Conservation (phyloP, 1,140 invertebrate species). For the Heterodera carotae region DNA sequence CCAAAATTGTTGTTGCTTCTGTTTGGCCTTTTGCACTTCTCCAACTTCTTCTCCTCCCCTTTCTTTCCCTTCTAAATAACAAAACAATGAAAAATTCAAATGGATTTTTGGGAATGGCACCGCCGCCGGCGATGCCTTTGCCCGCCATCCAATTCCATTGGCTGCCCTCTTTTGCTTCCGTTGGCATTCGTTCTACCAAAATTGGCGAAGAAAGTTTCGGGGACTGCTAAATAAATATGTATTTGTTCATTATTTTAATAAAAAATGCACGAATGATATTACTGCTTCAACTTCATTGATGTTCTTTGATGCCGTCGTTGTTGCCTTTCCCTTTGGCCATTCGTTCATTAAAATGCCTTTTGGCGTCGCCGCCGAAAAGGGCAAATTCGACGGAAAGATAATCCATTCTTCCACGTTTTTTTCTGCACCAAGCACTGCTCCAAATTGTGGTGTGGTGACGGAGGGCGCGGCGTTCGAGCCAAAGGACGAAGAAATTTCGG, state of each 20-base stretch:
- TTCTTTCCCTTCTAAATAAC: not conserved
- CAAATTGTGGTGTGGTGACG: not conserved
- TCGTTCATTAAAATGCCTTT: not conserved
- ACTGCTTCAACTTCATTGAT: too few relatives aligned
- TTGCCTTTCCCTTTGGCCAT: not conserved
- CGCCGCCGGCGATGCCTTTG: too few relatives aligned
- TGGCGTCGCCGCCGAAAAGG: not conserved
- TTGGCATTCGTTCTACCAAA: not conserved
- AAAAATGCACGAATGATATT: too few relatives aligned
- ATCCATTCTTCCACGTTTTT: not conserved
- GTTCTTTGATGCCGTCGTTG: too few relatives aligned
- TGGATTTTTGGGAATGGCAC: not conserved
- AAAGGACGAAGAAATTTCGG: not conserved
- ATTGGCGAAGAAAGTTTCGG: too few relatives aligned
- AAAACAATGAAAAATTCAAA: not conserved
- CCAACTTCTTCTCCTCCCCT: not conserved
- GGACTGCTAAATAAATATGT: too few relatives aligned
- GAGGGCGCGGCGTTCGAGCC: not conserved
- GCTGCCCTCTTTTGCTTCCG: not conserved
- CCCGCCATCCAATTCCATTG: slow-evolving; percentile 3
- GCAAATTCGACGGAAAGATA: not conserved
- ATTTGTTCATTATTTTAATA: too few relatives aligned
- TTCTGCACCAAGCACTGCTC: not conserved
- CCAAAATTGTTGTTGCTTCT: not conserved
- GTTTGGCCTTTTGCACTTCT: not conserved